phyloP scores from a whole-genome alignment of 2,888 invertebrate species.

The Cinara cedri region DNA sequence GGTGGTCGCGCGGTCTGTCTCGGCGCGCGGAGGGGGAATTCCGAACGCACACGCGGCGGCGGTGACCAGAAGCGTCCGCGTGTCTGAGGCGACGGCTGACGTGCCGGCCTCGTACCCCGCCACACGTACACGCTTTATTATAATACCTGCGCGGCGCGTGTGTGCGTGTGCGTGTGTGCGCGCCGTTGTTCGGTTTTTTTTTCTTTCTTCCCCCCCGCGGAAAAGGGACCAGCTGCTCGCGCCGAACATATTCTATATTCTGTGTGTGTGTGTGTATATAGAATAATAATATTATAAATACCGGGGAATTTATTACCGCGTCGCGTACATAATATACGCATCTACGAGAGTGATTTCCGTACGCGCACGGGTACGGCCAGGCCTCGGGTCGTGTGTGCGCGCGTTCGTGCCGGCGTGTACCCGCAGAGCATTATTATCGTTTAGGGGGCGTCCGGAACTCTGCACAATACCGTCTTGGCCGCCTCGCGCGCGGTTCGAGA shows the following conservation, averaged over 20 bases:
- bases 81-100: conserved; percentile 32
- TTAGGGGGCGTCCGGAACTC: conserved; percentile 32
- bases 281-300: conserved; percentile 12
- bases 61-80: conserved; percentile 56
- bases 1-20: background rate
- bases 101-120: background rate
- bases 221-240: conserved; percentile 35
- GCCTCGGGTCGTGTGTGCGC: background rate
- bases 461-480: conserved; percentile 34
- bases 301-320: conserved; percentile 34
- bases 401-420: too few species aligned
- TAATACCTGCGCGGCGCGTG: background rate
- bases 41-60: background rate
- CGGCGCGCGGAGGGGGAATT: background rate
- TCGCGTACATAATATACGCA: background rate
- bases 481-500: background rate
- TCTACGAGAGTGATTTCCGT: background rate
- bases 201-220: too few species aligned
- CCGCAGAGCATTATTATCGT: background rate
- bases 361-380: too few species aligned
- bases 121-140: background rate
- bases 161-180: too few species aligned
- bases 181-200: background rate
- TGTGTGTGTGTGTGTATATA: background rate
- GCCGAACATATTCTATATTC: background rate